Evolutionary conservation across 1,140 invertebrate genomes (phyloP), one percentile per base, ranked within the genome.

Genomic region (Pachypeltis micranthus): DNA sequence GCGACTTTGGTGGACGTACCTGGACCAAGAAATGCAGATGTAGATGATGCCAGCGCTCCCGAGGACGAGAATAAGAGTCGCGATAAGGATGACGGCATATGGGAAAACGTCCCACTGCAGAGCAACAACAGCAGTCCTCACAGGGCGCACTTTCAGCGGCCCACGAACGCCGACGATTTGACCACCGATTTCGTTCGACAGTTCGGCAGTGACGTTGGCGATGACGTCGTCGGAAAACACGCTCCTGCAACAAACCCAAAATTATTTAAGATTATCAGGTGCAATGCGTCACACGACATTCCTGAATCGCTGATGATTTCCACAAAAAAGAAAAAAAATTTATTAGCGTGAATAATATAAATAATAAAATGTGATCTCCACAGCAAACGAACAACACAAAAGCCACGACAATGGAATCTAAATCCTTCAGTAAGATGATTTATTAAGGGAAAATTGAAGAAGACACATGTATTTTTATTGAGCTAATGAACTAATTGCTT

Each of bases 21-120:
- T 90, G 61, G 90, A 89, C 90, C 91, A 94, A 0, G 90, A 91
- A 44, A 92, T 83, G 71, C 92, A 93, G 28, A 95, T 91, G 71
- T 94, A 93, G 27, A 93, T 84, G 34, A 93, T 93, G 14, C 89
- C 91, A 59, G 87, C 85, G 16, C 88, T 79, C 1, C 89, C 89
- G 23, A 93, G 79, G 2, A 95, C 79, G 19, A 94, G 81, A 60
- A 96, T 93, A 19, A 95, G 81, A 34, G 84, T 85, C 0, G 90
- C 91, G 21, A 95, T 84, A 23, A 89, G 83, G 57, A 96, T 88
- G 3, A 95, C 77, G 3, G 89, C 90, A 59, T 90, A 90, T 7
- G 90, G 91, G 69, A 92, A 88, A 2, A 90, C 86, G 64, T 85
- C 85, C 67, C 80, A 85, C 63, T 82, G 82, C 4, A 83, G 78